Conservation (phyloP, 1,140 invertebrate genomes). For the Drosophila kikkawai region DNA sequence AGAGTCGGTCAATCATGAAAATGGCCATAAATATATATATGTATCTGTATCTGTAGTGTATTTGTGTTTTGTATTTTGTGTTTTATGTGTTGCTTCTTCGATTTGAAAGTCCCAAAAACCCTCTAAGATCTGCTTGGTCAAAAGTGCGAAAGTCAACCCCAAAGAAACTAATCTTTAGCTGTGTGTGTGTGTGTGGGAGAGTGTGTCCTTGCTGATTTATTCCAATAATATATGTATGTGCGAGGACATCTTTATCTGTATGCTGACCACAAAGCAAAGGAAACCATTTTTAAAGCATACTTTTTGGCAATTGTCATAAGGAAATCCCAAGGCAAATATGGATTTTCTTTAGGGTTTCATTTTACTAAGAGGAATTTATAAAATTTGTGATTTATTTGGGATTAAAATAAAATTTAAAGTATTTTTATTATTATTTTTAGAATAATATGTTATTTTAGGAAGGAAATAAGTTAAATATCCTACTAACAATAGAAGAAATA, state of each 20-base stretch:
- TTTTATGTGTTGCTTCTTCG: constrained; percentile 37
- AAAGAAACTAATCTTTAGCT: constrained; percentile 29
- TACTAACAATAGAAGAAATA: too few species aligned
- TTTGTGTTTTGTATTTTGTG: constrained; percentile 28
- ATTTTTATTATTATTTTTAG: too few species aligned
- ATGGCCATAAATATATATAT: constrained; percentile 71
- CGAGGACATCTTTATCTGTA: constrained; percentile 20
- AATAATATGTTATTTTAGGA: too few species aligned
- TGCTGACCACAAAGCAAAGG: constrained; percentile 16
- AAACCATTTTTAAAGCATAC: not conserved
- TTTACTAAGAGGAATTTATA: not conserved
- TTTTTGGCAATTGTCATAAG: constrained; percentile 5
- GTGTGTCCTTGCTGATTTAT: constrained; percentile 33
- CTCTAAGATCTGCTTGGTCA: constrained; percentile 28
- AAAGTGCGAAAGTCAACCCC: constrained; percentile 35
- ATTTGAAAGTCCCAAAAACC: constrained; percentile 35
- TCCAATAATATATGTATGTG: constrained; percentile 4
- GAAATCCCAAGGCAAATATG: not conserved
- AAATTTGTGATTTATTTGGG: not conserved
- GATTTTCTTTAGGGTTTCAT: not conserved
- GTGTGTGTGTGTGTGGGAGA: not conserved
- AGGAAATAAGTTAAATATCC: too few species aligned
- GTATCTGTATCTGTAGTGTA: constrained; percentile 5
- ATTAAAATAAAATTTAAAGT: not conserved
- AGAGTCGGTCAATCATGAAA: constrained; percentile 76